Evolutionary conservation across 1,140 invertebrate species (phyloP), one percentile per base, ranked within the genome.

Genomic region (Diploscapter pachys): DNA sequence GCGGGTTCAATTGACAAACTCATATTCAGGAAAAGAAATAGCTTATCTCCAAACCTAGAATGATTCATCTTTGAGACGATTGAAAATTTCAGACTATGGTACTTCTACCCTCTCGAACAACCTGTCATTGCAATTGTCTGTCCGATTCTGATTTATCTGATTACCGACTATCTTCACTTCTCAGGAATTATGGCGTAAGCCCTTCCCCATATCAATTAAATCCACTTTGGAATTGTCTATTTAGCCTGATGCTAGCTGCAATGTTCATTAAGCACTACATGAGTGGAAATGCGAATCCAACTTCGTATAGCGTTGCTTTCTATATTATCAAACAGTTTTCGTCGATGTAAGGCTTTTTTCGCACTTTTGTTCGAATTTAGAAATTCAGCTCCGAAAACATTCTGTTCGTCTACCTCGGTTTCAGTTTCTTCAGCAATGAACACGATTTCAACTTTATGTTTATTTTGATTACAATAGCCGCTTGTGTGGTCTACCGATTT

Each of bases 221-320:
- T 2, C 63, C 31, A 75, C 69, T 13, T 51, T 56, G 1, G 5
- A 77, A 53, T 83, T 81, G n/a, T 81, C 93, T 94, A 67, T 78
- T 96, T 95, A 59, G 96, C 95, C 84, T 98, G 95, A 87, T 95
- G 95, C 63, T 31, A 31, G 31, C 31, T 31, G 31, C 31, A 1
- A 94, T 98, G 75, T 94, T 94, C 2, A 97, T 97, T 93, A 96
- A 96, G 86, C 97, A 98, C 85, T 98, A 98, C 86, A 94, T 96
- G 13, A 94, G 96, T 87, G 92, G 91, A 8, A 99, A 98, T 88
- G 94, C 98, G 81, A 95, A 94, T 11, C 91, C 93, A 87, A 97
- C 97, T 87, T 98, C 95, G 0, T 93, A 96, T 81, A 96, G 94
- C 3, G 97, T 95, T 4, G 92, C 97, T 67, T 97, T 97, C 86